Base-by-base conservation (phyloP, 2,113 vertebrate species). In the Pardalotus punctatus region DNA sequence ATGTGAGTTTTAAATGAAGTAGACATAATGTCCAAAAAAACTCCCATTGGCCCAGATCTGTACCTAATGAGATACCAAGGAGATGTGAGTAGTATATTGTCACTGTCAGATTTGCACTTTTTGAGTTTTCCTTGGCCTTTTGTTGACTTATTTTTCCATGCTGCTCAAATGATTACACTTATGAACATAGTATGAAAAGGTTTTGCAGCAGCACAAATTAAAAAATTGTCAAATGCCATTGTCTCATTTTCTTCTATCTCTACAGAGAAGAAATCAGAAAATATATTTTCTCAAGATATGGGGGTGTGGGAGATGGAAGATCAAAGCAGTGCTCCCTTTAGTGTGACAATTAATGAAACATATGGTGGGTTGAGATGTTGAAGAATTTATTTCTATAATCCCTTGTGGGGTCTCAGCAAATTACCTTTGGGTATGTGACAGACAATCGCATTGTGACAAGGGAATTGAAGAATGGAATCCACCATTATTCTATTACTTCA, bases 221-320 rank as follows among this genome's bases (percentile, higher is more conserved):
- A 54, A 93, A 65, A 14, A 6, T 40, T 31, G 3, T 56, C 18
- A 72, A 25, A 82, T 45, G 24, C 5, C 4, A 12, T 36, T 48
- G 9, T 54, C 79, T 58, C 3, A 20, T 70, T 60, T 51, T 36
- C 14, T 86, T 89, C 36, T 67, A 3, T 19, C 17, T n/a, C 33
- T 82, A 48, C 36, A 82, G 80, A 71, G 47, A 80, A 79, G 35
- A 78, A 77, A 86, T 64, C 28, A 76, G 20, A 60, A 86, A 90
- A 81, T 18, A 50, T 25, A 60, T 62, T 93, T 35, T 56, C 36
- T 33, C 23, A 56, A 62, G 20, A 15, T 19, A 42, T 20, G 7
- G 12, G 12, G 10, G 2, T 8, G 1, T 2, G 3, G 6, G 2
- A n/a, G 3, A 12, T 20, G 18, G 15, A 69, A 81, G 50, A 38